phyloP scores from a whole-genome alignment of 2,113 vertebrate genomes.

The Promerops cafer region DNA sequence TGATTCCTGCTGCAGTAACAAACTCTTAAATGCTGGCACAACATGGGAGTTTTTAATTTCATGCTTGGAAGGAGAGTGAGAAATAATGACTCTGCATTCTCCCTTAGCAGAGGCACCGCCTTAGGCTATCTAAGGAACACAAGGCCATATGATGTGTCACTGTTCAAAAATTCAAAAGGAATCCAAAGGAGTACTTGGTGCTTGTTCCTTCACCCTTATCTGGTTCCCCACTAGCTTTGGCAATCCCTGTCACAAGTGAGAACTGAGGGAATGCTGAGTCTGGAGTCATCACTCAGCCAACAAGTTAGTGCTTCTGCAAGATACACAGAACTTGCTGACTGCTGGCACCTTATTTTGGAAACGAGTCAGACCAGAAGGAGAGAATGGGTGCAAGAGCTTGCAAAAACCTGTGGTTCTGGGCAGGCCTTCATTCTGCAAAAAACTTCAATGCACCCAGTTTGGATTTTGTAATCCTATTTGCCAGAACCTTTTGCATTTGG shows the following conservation, averaged over 20 bases:
- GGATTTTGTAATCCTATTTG: background rate
- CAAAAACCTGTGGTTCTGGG: background rate
- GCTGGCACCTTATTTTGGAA: slow-evolving; percentile 31
- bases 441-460: background rate
- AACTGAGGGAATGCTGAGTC: slow-evolving; percentile 55
- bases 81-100: slow-evolving; percentile 44
- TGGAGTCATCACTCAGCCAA: slow-evolving; percentile 50
- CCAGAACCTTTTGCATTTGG: background rate
- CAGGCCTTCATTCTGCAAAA: background rate
- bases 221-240: background rate
- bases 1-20: background rate
- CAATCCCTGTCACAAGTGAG: slow-evolving; percentile 46
- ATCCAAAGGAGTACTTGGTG: slow-evolving; percentile 6
- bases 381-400: background rate
- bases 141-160: slow-evolving; percentile 3
- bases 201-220: slow-evolving; percentile 28
- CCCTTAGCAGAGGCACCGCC: background rate
- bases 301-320: slow-evolving; percentile 22
- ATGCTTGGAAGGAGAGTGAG: background rate
- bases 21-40: background rate
- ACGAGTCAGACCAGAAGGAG: background rate
- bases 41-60: background rate
- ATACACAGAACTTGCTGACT: background rate
- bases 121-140: background rate
- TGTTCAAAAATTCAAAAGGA: slow-evolving; percentile 40